phyloP scores from a whole-genome alignment of 2,797 vertebrate genomes.

The Lithobates pipiens region DNA sequence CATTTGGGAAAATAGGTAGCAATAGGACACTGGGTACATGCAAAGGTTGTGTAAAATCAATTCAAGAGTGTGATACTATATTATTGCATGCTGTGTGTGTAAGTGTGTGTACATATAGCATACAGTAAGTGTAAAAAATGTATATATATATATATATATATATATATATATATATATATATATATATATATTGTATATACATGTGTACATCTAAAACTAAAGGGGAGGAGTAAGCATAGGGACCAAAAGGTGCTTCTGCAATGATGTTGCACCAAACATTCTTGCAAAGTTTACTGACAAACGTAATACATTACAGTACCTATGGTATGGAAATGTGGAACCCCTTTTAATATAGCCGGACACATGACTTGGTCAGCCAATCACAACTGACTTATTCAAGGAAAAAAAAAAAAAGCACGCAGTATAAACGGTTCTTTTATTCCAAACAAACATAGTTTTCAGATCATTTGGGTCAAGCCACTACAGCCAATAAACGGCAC shows the following conservation, averaged over 20 bases:
- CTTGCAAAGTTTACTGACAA: conserved; percentile 30
- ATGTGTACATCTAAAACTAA: neutral
- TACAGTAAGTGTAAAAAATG: no score
- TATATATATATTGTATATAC: neutral
- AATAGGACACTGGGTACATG: no score
- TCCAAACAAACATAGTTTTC: neutral
- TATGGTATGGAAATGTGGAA: neutral
- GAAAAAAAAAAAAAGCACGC: conserved; percentile 13
- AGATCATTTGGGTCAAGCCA: neutral
- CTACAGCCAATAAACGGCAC: neutral
- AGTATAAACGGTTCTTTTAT: conserved; percentile 1
- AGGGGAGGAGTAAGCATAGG: neutral
- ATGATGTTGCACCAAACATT: conserved; percentile 8
- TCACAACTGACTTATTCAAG: conserved; percentile 43
- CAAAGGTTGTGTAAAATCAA: no score
- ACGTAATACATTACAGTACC: neutral
- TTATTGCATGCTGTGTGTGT: no score
- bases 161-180: neutral
- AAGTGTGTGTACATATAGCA: no score
- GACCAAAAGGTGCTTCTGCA: neutral
- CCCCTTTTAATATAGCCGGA: conserved; percentile 44
- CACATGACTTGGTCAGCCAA: conserved; percentile 70
- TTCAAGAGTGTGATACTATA: no score
- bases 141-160: neutral
- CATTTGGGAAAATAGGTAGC: no score